These are phyloP conservation scores for Phaonia tiefii DNA, from an alignment of 2,888 invertebrate species.

Conservation along the genomic window DNA sequence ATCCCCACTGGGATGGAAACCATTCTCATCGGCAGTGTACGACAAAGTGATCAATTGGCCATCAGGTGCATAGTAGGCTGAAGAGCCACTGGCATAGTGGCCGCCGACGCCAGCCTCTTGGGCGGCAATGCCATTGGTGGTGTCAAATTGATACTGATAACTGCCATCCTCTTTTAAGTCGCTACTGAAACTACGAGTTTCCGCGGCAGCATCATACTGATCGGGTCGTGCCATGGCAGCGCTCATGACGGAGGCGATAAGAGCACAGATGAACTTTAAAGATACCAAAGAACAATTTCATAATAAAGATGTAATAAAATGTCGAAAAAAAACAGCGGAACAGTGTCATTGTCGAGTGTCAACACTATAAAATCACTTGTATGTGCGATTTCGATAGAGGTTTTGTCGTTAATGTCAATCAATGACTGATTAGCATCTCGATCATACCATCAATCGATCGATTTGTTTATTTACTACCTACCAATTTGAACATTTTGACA, in stretches of 20 bases:
- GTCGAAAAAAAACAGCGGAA: neutral
- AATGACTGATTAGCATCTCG: neutral
- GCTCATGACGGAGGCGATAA: constrained; percentile 70
- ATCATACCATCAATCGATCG: neutral
- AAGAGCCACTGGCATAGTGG: constrained; percentile 82
- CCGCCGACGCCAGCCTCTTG: constrained; percentile 83
- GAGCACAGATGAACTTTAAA: constrained; percentile 69
- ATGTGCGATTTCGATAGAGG: constrained; percentile 1
- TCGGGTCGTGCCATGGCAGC: constrained; percentile 73
- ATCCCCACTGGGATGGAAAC: constrained; percentile 81
- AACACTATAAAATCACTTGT: neutral
- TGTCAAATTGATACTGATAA: constrained; percentile 81
- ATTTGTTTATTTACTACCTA: constrained; percentile 34
- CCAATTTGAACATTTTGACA: constrained; percentile 62
- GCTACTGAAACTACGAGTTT: constrained; percentile 79
- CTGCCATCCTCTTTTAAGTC: constrained; percentile 79
- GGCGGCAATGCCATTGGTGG: constrained; percentile 84
- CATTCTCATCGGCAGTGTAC: constrained; percentile 83
- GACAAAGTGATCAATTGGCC: constrained; percentile 80
- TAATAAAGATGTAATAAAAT: neutral
- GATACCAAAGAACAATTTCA: neutral
- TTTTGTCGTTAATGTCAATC: neutral
- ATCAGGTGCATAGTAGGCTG: constrained; percentile 82
- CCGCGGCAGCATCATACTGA: constrained; percentile 74
- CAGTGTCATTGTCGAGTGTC: constrained; percentile 2